Conservation (phyloP, 1,140 invertebrate genomes). For the Trinorchestia longiramus region DNA sequence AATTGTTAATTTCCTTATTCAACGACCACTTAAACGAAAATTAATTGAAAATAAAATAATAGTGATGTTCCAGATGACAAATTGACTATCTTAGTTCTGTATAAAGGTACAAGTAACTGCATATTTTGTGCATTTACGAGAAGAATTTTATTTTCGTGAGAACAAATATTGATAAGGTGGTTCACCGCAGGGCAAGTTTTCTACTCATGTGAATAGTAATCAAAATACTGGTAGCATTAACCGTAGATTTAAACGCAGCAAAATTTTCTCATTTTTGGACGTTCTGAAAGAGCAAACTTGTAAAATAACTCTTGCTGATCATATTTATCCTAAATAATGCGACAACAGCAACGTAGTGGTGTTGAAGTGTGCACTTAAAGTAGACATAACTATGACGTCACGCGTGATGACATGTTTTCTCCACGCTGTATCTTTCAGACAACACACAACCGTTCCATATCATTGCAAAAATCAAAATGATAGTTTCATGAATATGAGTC, state of each 20-base stretch:
- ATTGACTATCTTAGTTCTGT: not conserved
- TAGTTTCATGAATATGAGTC: too few species aligned
- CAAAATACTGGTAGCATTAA: conserved; percentile 3
- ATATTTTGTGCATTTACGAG: not conserved
- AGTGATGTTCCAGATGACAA: not conserved
- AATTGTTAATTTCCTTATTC: too few species aligned
- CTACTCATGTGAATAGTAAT: not conserved
- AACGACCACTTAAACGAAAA: too few species aligned
- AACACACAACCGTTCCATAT: too few species aligned
- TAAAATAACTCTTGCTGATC: not conserved
- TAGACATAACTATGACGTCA: not conserved
- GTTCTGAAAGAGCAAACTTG: too few species aligned
- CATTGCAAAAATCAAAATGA: too few species aligned
- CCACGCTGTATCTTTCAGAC: too few species aligned
- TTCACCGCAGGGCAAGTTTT: not conserved
- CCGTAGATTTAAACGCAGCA: not conserved
- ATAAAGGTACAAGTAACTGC: not conserved
- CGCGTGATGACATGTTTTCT: not conserved
- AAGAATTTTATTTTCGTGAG: too few species aligned
- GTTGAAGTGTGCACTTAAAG: not conserved
- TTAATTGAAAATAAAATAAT: too few species aligned
- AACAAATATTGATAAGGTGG: too few species aligned
- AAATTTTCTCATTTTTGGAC: not conserved
- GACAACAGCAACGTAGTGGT: not conserved
- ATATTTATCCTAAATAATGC: not conserved